Evolutionary conservation across 2,113 vertebrate species (phyloP), one percentile per base, ranked within the genome.

Genomic region (Spilogale gracilis): DNA sequence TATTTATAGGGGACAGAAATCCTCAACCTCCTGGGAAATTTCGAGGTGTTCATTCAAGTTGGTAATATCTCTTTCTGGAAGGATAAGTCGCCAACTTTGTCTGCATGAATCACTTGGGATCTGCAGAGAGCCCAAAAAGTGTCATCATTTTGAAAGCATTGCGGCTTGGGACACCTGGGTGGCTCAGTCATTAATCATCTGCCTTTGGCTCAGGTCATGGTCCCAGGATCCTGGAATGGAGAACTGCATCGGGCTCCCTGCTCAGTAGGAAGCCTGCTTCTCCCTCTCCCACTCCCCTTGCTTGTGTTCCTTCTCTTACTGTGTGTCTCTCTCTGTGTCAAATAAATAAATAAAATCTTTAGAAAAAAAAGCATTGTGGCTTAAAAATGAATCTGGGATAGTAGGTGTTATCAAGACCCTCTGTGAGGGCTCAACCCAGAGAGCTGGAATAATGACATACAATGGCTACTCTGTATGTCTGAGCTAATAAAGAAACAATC

Each of bases 401-500:
- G 91, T 94, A 88, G 90, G 88, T 56, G 0, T 90, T 93, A 91
- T 84, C 81, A 38, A 94, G 91, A 63, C 88, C 95, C 91, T 63
- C 95, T 85, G 91, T n/a, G 63, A 94, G 93, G 67, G 65, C 86
- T 95, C 96, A n/a, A 60, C 38, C 58, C 89, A 90, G 91, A 94
- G n/a, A 50, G 96, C 76, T 38, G 92, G 95, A 89, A 65, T 50
- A 80, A 91, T 79, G 78, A 84, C 60, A 56, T 63, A 79, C 96
- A 95, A 96, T 98, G 94, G 95, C 18, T 14, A 50, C 97, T 85
- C 58, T 76, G 91, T 96, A 20, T 65, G 91, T 97, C 97, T 94
- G 93, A 96, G 95, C 76, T 93, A 96, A 97, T 84, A 90, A 94
- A 98, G 92, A 97, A 97, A 95, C 79, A 61, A 96, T 91, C 90